phyloP scores from a whole-genome alignment of 2,797 vertebrate species.

The Parotocinclus haroldoi region DNA sequence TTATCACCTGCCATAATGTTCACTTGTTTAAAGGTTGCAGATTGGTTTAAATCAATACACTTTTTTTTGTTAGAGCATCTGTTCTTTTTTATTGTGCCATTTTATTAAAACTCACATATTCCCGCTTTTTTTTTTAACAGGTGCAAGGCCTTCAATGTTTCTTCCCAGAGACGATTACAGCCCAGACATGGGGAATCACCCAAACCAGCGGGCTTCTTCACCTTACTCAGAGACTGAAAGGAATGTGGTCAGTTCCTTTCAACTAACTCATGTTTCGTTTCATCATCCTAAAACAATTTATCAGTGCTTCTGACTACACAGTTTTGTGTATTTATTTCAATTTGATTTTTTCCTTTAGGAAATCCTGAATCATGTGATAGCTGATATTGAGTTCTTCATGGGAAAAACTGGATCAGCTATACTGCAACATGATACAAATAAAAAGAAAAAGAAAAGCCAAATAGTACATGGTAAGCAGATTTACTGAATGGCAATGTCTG shows the following conservation, averaged over 20 bases:
- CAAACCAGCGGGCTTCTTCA: not conserved
- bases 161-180: conserved; percentile 36
- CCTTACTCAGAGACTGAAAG: conserved; percentile 35
- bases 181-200: conserved; percentile 20
- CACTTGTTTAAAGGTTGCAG: too few species aligned
- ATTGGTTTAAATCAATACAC: too few species aligned
- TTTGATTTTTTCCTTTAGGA: conserved; percentile 55
- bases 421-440: conserved; percentile 48
- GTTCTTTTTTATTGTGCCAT: too few species aligned
- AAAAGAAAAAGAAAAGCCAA: conserved; percentile 32
- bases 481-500: not conserved
- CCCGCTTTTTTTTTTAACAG: too few species aligned
- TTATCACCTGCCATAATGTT: too few species aligned
- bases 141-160: conserved; percentile 12
- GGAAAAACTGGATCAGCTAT: conserved; percentile 36
- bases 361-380: conserved; percentile 71
- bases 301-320: too few species aligned
- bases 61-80: too few species aligned
- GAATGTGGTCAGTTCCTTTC: conserved; percentile 58
- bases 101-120: too few species aligned
- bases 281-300: not conserved
- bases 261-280: not conserved
- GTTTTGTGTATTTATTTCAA: too few species aligned
- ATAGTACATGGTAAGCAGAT: conserved; percentile 50
- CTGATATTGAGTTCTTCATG: conserved; percentile 69